Percentiles rank a stretch among this genome's conserved stretches.
These are phyloP conservation scores for Cochlearius cochlearius DNA, from an alignment of 2,113 vertebrate genomes.

Conservation along the genomic window DNA sequence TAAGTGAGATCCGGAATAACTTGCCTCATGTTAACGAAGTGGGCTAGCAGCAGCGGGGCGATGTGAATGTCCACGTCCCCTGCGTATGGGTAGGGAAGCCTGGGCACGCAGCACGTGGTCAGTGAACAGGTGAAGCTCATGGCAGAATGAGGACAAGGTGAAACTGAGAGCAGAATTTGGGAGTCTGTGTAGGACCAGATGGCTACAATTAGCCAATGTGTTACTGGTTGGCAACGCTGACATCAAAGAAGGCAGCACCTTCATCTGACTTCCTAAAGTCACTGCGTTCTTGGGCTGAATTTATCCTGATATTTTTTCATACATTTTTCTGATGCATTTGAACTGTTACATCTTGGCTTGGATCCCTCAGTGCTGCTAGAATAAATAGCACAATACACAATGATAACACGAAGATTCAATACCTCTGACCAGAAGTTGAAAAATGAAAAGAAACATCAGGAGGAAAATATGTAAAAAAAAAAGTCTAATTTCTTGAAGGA, in stretches of 20 bases:
- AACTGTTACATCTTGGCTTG: background rate
- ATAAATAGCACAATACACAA: background rate
- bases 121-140: background rate
- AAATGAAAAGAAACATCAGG: background rate
- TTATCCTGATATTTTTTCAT: background rate
- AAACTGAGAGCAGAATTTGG: background rate
- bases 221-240: background rate
- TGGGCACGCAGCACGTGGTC: background rate
- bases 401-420: background rate
- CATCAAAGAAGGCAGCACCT: background rate
- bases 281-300: background rate
- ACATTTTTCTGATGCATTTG: background rate
- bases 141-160: background rate
- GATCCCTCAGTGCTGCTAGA: background rate
- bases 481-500: background rate
- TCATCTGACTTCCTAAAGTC: background rate
- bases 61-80: fast-evolving
- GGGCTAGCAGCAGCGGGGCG: background rate
- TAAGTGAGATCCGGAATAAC: background rate
- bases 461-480: background rate
- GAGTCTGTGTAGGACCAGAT: background rate
- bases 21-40: background rate
- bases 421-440: background rate
- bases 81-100: fast-evolving
- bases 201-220: background rate